Base-by-base conservation (phyloP, 1,140 invertebrate genomes). In the Manduca sexta region DNA sequence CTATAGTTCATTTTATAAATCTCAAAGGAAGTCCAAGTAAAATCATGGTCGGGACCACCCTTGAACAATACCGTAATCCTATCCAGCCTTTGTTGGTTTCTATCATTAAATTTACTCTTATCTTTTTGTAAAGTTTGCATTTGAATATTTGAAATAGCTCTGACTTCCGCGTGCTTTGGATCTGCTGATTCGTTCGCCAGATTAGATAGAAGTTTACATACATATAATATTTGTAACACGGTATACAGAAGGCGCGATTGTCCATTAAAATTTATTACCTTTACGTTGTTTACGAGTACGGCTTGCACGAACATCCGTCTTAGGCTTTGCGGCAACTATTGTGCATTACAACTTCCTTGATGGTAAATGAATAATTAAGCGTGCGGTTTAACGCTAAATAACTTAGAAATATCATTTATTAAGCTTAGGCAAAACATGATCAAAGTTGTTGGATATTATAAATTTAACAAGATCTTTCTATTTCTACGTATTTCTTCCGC, bases 81-180 rank as follows among this genome's bases (percentile, higher is more conserved):
- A 44, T 40, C 30, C 33, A 34, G 42, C 31, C 33, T 49, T 47
- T 50, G 34, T 43, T 47, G 17, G 30, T 17, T 49, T 44, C 42
- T 52, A 64, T 57, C 56, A 50, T 57, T 66, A 50, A 54, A 49
- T 55, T 51, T 51, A 41, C 61, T 31, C 43, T 56, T 68, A 59
- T 60, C 56, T 56, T 13, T 7, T 5, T 11, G 39, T 48, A 58
- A 52, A 47, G 31, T 52, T 37, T 34, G 37, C 47, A 57, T 56
- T 69, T 64, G 45, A 69, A 69, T 68, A 60, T 60, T 55, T 53
- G 49, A 56, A 69, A 56, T 45, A 40, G 58, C 49, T 37, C 21
- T 26, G 17, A 44, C 54, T 69, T 68, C 64, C 60, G 56, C 42
- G 45, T 62, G 29, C 33, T 44, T 53, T 42, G 38, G 45, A 49